A percentile compares a stretch with the other conserved stretches of the same genome.
Evolutionary conservation across 2,888 invertebrate genomes (phyloP).

Genomic region (Nephrotoma appendiculata): DNA sequence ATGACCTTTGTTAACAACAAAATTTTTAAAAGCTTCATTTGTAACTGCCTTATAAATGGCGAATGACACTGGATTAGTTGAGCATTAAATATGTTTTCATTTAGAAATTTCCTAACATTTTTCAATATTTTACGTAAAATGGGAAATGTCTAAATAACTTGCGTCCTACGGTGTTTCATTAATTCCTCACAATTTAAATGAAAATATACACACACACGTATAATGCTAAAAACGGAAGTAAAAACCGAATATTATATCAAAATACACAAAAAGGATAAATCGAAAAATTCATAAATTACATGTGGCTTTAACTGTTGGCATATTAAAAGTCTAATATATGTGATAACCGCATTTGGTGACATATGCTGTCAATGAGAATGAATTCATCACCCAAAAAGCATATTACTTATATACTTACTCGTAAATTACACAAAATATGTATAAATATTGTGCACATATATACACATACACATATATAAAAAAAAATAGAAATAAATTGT

Average conservation of each 20-base stretch:
- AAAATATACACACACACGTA: background rate
- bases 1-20: too few species aligned
- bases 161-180: too few species aligned
- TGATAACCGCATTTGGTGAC: conserved; percentile 5
- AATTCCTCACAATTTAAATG: too few species aligned
- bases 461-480: background rate
- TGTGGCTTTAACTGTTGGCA: conserved; percentile 4
- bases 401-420: background rate
- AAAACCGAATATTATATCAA: background rate
- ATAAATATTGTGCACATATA: background rate
- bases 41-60: too few species aligned
- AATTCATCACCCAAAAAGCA: background rate
- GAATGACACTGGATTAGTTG: too few species aligned
- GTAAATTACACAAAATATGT: background rate
- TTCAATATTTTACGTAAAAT: too few species aligned
- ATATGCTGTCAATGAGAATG: conserved; percentile 4
- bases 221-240: background rate
- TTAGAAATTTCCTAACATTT: too few species aligned
- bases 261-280: background rate
- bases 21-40: too few species aligned
- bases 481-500: background rate
- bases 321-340: conserved; percentile 5
- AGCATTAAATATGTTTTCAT: too few species aligned
- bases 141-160: too few species aligned
- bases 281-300: conserved; percentile 3